Evolutionary conservation across 2,113 vertebrate species (phyloP), one percentile per base, ranked within the genome.

Genomic region (Pseudorectes ferrugineus): DNA sequence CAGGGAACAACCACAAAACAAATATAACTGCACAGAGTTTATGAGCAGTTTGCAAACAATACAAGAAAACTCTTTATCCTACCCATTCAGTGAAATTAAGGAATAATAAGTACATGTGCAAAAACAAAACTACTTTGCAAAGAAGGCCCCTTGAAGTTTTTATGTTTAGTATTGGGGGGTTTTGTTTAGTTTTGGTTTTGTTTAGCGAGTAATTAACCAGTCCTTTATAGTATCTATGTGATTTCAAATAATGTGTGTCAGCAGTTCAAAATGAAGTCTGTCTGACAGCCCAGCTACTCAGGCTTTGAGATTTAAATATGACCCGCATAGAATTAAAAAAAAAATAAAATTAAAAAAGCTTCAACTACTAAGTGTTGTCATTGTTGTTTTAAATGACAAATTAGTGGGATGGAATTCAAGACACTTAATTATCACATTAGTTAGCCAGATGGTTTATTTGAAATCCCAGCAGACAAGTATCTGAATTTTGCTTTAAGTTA

Each of bases 381-480:
- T 73, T 95, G 70, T 88, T 92, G n/a, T 89, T 93, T 85, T 79
- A 95, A 87, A 85, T 90, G 81, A 96, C 74, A 92, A 85, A 94
- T 92, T 90, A 85, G 29, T 76, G 51, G 87, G 81, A 93, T 49
- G 15, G n/a, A 95, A 92, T 93, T 94, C 89, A 96, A 93, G 85
- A 85, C 65, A 94, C 65, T 68, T 92, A 83, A 92, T 86, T 95
- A 79, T 89, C 85, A 95, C 75, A 85, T 92, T 79, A 62, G 63
- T 74, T 77, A 88, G 76, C 79, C 84, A 87, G 67, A 82, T 96
- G 83, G 93, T 89, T 96, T 94, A 85, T 92, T 91, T 92, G 95
- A 67, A 92, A 89, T 87, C 84, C 63, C 87, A 70, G 73, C 86
- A 92, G 77, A 84, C 85, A 35, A 94, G 23, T 67, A 74, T 63